A percentile compares a stretch with the other conserved stretches of the same genome.
phyloP scores from a whole-genome alignment of 2,797 vertebrate species.

The Neomorphus geoffroyi region DNA sequence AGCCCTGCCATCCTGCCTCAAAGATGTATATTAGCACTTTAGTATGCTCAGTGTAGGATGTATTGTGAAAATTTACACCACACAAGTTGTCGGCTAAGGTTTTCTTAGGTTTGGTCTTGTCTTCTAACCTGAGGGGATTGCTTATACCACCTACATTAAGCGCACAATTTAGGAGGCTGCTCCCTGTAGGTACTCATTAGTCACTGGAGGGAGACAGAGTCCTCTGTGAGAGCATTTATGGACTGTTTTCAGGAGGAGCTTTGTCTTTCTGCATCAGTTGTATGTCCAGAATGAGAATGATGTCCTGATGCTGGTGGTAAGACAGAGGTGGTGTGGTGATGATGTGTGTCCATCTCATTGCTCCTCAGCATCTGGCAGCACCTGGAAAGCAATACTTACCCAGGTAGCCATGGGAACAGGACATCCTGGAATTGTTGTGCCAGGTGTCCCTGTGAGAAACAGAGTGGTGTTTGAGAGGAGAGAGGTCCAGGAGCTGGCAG shows the following conservation, averaged over 20 bases:
- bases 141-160: not conserved
- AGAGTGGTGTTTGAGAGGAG: not conserved
- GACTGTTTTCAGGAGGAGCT: not conserved
- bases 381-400: not conserved
- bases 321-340: accelerated
- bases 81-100: not conserved
- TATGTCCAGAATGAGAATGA: not conserved
- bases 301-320: not conserved
- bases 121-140: not conserved
- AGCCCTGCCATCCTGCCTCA: not conserved
- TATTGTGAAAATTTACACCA: not conserved
- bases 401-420: not conserved
- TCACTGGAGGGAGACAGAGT: constrained; percentile 47
- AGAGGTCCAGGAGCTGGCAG: not conserved
- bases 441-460: not conserved
- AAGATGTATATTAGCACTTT: not conserved
- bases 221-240: not conserved
- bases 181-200: not conserved
- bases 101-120: accelerated
- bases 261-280: not conserved
- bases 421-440: not conserved
- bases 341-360: accelerated
- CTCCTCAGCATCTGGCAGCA: accelerated
- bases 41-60: not conserved
- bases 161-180: not conserved